phyloP scores from a whole-genome alignment of 2,113 vertebrate species.

The Boulengeromyrus knoepffleri region DNA sequence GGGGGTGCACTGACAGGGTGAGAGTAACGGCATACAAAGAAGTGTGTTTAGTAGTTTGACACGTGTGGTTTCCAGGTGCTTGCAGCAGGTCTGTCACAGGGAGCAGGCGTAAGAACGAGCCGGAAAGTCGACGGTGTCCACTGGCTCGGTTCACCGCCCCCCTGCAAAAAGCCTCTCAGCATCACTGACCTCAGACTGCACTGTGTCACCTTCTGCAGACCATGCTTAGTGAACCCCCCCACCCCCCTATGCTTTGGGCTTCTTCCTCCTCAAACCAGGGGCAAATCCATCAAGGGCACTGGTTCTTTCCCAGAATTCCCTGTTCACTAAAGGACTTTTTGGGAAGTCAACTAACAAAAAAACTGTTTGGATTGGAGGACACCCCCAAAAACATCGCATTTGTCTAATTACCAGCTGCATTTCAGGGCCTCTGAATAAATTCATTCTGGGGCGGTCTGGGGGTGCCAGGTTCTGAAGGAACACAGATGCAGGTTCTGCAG shows the following conservation, averaged over 20 bases:
- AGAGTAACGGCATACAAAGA: not conserved
- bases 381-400: not conserved
- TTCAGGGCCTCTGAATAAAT: slow-evolving; percentile 7
- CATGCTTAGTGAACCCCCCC: not conserved
- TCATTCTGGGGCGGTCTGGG: not conserved
- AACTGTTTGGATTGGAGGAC: not conserved
- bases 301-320: not conserved
- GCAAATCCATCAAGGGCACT: not conserved
- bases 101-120: not conserved
- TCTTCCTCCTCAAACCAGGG: not conserved
- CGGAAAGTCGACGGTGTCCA: not conserved
- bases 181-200: not conserved
- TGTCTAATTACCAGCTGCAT: slow-evolving; percentile 1
- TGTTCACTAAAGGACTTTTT: not conserved
- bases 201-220: not conserved
- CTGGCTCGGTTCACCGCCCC: too few relatives aligned
- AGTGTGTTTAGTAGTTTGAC: not conserved
- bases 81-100: not conserved
- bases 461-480: not conserved
- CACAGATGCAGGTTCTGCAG: not conserved
- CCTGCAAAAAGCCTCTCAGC: not conserved
- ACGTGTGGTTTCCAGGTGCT: not conserved
- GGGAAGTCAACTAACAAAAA: not conserved
- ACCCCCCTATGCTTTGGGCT: not conserved
- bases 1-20: not conserved